These are phyloP conservation scores for Aphrophora alni DNA, from an alignment of 2,888 invertebrate genomes.

Conservation along the genomic window DNA sequence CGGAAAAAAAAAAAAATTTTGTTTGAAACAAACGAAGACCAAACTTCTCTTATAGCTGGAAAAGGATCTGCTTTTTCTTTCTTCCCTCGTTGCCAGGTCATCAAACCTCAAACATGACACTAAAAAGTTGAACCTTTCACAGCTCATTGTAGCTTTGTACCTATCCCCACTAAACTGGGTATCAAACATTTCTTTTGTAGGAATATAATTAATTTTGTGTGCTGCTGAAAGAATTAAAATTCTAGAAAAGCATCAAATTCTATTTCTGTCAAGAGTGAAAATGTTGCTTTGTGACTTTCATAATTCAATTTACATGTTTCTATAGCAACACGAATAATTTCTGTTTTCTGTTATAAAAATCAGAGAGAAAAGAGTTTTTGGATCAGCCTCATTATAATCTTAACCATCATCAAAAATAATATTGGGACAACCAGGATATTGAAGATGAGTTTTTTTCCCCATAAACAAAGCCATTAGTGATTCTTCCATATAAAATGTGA, in stretches of 20 bases:
- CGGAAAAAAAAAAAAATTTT: no score
- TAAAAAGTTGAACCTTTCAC: slow-evolving; percentile 41
- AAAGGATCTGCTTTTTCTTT: slow-evolving; percentile 38
- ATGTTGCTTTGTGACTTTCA: background rate
- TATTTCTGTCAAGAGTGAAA: slow-evolving; percentile 17
- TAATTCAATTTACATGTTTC: slow-evolving; percentile 1
- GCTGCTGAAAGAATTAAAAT: slow-evolving; percentile 17
- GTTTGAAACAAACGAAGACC: slow-evolving; percentile 32
- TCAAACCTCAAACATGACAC: slow-evolving; percentile 36
- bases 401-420: no score
- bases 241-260: slow-evolving; percentile 26
- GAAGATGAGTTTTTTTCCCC: no score
- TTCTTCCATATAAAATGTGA: no score
- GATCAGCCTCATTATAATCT: slow-evolving; percentile 8
- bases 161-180: slow-evolving; percentile 22
- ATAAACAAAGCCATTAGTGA: no score
- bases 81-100: slow-evolving; percentile 19
- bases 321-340: slow-evolving; percentile 2
- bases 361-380: slow-evolving; percentile 9
- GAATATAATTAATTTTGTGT: slow-evolving; percentile 21
- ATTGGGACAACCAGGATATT: no score
- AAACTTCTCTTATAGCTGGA: slow-evolving; percentile 39
- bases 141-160: slow-evolving; percentile 34
- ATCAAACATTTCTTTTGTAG: slow-evolving; percentile 23
- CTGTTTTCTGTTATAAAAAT: slow-evolving; percentile 14